These are phyloP conservation scores for Saturnia pavonia DNA, from an alignment of 2,888 invertebrate genomes.

Conservation along the genomic window DNA sequence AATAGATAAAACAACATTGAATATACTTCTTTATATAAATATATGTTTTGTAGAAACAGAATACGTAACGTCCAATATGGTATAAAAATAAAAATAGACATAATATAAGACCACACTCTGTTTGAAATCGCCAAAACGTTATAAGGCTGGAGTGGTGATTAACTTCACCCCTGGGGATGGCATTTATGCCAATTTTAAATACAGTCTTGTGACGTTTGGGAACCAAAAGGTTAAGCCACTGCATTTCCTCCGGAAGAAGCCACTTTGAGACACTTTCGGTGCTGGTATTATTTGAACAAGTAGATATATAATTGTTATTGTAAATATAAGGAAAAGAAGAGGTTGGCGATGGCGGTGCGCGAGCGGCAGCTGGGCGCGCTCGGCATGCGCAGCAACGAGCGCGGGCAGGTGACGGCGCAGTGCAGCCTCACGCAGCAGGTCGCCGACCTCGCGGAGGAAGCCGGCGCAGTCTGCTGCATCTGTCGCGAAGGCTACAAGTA, in stretches of 20 bases:
- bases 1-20: too few relatives aligned
- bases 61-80: not conserved
- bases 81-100: too few relatives aligned
- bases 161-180: too few relatives aligned
- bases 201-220: too few relatives aligned
- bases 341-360: conserved; percentile 98
- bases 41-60: not conserved
- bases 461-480: conserved; percentile 97
- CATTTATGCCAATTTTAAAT: too few relatives aligned
- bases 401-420: conserved; percentile 97
- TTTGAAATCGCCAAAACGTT: too few relatives aligned
- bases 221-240: too few relatives aligned
- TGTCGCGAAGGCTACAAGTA: conserved; percentile 99
- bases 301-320: not conserved
- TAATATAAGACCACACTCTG: too few relatives aligned
- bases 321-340: conserved; percentile 92
- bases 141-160: too few relatives aligned
- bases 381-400: conserved; percentile 97
- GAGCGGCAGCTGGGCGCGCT: conserved; percentile 97
- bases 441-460: conserved; percentile 97
- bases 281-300: too few relatives aligned
- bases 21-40: not conserved
- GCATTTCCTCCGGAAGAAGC: too few relatives aligned
- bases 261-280: too few relatives aligned
- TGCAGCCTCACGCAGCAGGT: conserved; percentile 95